These are phyloP conservation scores for Tyrannus savana DNA, from an alignment of 2,113 vertebrate species.

Conservation along the genomic window DNA sequence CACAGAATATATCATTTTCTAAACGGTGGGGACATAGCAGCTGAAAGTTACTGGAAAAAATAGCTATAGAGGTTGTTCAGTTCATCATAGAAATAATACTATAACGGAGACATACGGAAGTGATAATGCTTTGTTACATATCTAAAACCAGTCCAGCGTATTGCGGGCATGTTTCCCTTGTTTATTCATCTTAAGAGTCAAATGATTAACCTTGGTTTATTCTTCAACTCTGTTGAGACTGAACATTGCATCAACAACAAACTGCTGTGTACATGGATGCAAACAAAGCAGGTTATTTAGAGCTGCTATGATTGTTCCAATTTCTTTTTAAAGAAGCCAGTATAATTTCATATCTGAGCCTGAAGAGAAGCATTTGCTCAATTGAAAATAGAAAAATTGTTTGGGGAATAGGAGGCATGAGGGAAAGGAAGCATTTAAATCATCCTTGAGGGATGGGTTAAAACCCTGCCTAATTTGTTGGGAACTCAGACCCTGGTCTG, in stretches of 20 bases:
- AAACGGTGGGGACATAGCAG: background rate
- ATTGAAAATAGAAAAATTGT: background rate
- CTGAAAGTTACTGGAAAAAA: background rate
- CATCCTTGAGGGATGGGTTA: background rate
- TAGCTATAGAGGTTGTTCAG: background rate
- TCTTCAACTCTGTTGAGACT: background rate
- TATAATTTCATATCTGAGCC: background rate
- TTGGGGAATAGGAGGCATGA: background rate
- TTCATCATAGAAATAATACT: background rate
- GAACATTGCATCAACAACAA: background rate
- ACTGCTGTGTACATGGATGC: background rate
- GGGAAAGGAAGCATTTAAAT: background rate
- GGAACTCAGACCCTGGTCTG: background rate
- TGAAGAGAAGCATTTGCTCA: background rate
- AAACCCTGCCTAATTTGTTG: background rate
- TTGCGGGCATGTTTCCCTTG: background rate
- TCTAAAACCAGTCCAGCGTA: background rate
- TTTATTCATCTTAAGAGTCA: background rate
- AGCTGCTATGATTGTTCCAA: background rate
- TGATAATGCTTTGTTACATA: background rate
- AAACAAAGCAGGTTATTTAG: constrained; percentile 6
- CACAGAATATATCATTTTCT: background rate
- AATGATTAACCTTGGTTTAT: background rate
- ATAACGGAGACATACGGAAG: background rate
- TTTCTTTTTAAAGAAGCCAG: background rate